Evolutionary conservation across 2,113 vertebrate species (phyloP).

Genomic region (Glareola pratincola): DNA sequence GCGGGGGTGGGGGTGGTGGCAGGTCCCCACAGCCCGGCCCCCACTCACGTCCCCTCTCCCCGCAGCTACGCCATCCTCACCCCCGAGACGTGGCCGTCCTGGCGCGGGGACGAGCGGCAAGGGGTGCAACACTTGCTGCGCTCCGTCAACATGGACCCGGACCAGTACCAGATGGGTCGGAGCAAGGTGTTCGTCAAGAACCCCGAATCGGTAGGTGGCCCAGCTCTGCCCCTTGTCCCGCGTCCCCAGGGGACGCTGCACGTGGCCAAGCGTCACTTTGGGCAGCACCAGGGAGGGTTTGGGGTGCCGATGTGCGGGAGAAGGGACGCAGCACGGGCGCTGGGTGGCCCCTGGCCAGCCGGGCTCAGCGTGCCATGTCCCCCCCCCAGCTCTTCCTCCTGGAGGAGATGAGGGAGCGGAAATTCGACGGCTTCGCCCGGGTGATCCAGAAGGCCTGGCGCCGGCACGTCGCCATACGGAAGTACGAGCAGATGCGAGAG

Average conservation of each 20-base stretch:
- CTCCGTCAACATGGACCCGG: constrained; percentile 92
- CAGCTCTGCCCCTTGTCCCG: rapidly evolving
- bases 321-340: not conserved
- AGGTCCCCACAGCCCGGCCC: rapidly evolving
- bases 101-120: constrained; percentile 86
- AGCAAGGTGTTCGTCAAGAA: constrained; percentile 95
- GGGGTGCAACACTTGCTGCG: constrained; percentile 90
- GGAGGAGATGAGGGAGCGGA: constrained; percentile 95
- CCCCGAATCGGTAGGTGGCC: constrained; percentile 88
- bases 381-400: constrained; percentile 88
- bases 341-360: rapidly evolving
- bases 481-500: constrained; percentile 95
- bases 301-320: rapidly evolving
- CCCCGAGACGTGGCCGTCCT: constrained; percentile 87
- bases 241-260: not conserved
- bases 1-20: rapidly evolving
- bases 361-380: not conserved
- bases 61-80: constrained; percentile 93
- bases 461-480: constrained; percentile 83
- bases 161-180: constrained; percentile 96
- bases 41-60: rapidly evolving
- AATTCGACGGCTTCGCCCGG: constrained; percentile 91
- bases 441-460: constrained; percentile 97
- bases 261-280: rapidly evolving
- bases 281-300: not conserved